Evolutionary conservation across 2,888 invertebrate genomes (phyloP).

Genomic region (Meiosimyza decipiens): DNA sequence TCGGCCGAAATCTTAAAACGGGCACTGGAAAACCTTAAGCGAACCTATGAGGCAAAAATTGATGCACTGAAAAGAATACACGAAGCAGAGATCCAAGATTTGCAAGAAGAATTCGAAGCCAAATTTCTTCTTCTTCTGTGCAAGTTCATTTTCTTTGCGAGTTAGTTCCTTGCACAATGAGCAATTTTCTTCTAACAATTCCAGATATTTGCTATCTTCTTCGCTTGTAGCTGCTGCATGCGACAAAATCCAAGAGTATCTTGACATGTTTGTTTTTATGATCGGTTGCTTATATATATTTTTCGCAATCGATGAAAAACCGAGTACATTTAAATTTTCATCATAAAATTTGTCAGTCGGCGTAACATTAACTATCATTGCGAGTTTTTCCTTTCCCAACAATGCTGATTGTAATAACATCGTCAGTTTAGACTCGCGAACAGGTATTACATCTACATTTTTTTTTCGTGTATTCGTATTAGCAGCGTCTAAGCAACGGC

Average conservation of each 20-base stretch:
- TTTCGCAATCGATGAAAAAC: conserved; percentile 82
- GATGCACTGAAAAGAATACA: conserved; percentile 47
- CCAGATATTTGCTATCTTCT: conserved; percentile 44
- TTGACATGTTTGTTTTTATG: conserved; percentile 49
- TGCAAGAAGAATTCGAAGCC: conserved; percentile 46
- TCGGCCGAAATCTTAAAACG: conserved; percentile 49
- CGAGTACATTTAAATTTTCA: conserved; percentile 85
- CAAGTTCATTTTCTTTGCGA: too few species aligned
- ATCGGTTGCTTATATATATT: conserved; percentile 66
- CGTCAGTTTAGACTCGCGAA: conserved; percentile 88
- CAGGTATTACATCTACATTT: conserved; percentile 58
- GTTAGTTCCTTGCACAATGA: too few species aligned
- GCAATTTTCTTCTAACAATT: conserved; percentile 46
- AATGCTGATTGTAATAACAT: conserved; percentile 84
- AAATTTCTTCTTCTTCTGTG: conserved; percentile 43
- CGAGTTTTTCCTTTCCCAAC: conserved; percentile 69
- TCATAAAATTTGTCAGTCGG: conserved; percentile 79
- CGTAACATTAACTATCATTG: conserved; percentile 88
- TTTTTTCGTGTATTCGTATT: conserved; percentile 59
- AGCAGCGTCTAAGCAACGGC: conserved; percentile 78
- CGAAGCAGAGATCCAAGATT: conserved; percentile 43
- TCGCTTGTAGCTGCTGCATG: conserved; percentile 35
- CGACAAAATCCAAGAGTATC: conserved; percentile 54
- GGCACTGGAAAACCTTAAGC: conserved; percentile 50
- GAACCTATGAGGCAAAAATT: conserved; percentile 54